These are phyloP conservation scores for Prosapia bicincta DNA, from an alignment of 2,888 invertebrate genomes.

Conservation along the genomic window DNA sequence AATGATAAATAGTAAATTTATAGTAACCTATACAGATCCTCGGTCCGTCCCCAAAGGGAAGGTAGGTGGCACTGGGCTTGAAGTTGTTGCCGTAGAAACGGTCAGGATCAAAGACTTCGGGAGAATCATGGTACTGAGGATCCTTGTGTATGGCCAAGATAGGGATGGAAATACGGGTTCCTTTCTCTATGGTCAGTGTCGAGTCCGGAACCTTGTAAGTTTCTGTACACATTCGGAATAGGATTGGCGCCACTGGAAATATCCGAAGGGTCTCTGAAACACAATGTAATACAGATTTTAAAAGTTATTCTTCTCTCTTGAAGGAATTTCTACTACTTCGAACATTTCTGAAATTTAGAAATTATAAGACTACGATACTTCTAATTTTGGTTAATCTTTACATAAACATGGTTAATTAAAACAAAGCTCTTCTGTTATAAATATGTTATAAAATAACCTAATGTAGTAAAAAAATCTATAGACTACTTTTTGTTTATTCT, in stretches of 20 bases:
- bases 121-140: neutral
- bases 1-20: too few relatives aligned
- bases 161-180: slow-evolving; percentile 3
- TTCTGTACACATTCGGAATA: neutral
- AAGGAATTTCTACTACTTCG: too few relatives aligned
- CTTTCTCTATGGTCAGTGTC: slow-evolving; percentile 3
- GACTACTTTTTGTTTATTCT: too few relatives aligned
- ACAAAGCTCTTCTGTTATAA: too few relatives aligned
- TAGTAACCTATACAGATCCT: slow-evolving; percentile 16
- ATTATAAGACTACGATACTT: too few relatives aligned
- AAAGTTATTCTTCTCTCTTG: too few relatives aligned
- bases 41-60: slow-evolving; percentile 14
- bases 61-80: slow-evolving; percentile 3
- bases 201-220: neutral
- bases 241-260: neutral
- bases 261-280: slow-evolving; percentile 9
- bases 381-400: too few relatives aligned
- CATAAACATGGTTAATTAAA: too few relatives aligned
- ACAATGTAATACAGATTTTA: too few relatives aligned
- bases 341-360: too few relatives aligned
- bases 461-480: too few relatives aligned
- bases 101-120: slow-evolving; percentile 11
- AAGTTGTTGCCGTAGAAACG: slow-evolving; percentile 10
- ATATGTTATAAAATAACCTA: too few relatives aligned
- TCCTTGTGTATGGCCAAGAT: slow-evolving; percentile 1